A percentile compares a stretch with the other conserved stretches of the same genome.
phyloP scores from a whole-genome alignment of 2,113 vertebrate species.

The Festucalex cinctus region DNA sequence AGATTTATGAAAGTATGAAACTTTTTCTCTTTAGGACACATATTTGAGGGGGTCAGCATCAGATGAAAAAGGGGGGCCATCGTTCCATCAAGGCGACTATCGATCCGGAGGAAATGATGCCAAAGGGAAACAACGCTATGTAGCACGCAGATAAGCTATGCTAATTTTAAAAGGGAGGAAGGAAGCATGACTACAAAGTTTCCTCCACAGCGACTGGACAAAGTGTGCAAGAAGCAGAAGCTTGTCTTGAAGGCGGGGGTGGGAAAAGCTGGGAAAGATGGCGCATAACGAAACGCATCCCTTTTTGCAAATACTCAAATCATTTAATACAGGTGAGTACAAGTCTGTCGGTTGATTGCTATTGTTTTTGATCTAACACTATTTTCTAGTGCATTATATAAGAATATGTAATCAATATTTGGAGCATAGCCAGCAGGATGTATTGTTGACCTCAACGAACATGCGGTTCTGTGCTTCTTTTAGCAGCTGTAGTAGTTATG shows the following conservation, averaged over 20 bases:
- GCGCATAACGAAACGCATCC: conserved; percentile 72
- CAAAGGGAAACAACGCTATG: conserved; percentile 87
- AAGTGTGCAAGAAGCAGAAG: conserved; percentile 28
- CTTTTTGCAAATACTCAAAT: conserved; percentile 63
- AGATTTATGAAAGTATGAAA: conserved; percentile 7
- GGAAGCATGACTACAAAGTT: conserved; percentile 90
- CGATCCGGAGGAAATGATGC: conserved; percentile 86
- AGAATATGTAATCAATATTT: too few species aligned
- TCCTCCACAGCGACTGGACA: conserved; percentile 77
- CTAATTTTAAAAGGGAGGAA: conserved; percentile 90
- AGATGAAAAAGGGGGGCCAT: conserved; percentile 37
- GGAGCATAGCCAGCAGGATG: background rate
- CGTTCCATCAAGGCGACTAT: conserved; percentile 59
- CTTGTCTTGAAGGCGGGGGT: conserved; percentile 35
- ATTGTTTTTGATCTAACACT: background rate
- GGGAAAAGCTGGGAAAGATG: conserved; percentile 73
- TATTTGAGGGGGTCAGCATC: background rate
- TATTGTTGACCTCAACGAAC: background rate
- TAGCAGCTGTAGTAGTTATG: too few species aligned
- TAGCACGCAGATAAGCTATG: conserved; percentile 86
- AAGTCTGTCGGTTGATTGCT: conserved; percentile 15
- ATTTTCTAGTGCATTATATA: too few species aligned
- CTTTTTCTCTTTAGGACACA: background rate
- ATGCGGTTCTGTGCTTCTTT: too few species aligned
- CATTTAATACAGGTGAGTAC: conserved; percentile 67